Conservation (phyloP, 2,888 invertebrate genomes). For the Chouioia cunea region DNA sequence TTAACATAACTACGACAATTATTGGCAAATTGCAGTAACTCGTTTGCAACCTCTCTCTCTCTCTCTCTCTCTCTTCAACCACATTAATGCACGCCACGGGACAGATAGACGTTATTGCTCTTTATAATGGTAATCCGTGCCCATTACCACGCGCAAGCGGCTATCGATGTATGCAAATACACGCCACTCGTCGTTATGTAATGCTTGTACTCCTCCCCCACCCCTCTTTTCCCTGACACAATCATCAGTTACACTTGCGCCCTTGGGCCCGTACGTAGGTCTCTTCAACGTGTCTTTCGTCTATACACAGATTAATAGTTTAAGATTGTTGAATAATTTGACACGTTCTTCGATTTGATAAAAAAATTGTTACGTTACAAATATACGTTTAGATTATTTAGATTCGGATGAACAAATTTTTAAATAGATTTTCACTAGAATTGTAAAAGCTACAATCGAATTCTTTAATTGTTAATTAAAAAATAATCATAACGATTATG, state of each 20-base stretch:
- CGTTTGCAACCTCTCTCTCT: conserved; percentile 52
- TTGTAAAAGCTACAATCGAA: no score
- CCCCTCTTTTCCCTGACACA: not conserved
- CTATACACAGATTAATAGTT: no score
- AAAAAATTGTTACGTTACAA: no score
- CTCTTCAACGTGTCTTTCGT: no score
- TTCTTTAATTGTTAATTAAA: no score
- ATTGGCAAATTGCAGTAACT: conserved; percentile 64
- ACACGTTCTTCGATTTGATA: no score
- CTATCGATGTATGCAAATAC: conserved; percentile 34
- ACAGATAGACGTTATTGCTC: conserved; percentile 32
- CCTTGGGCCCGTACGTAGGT: no score
- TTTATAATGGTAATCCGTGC: conserved; percentile 41
- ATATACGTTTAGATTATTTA: no score
- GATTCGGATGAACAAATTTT: no score
- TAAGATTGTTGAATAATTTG: no score
- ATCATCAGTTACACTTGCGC: not conserved
- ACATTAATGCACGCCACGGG: conserved; percentile 7
- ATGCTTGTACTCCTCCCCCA: not conserved
- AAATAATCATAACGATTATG: no score
- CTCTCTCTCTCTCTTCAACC: conserved; percentile 11
- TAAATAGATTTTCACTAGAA: no score
- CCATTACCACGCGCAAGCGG: conserved; percentile 13
- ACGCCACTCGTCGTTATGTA: conserved; percentile 23
- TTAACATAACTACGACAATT: conserved; percentile 66